Percentiles rank a stretch among this genome's conserved stretches.
Conservation (phyloP, 2,797 vertebrate genomes). For the Kryptopterus vitreolus region DNA sequence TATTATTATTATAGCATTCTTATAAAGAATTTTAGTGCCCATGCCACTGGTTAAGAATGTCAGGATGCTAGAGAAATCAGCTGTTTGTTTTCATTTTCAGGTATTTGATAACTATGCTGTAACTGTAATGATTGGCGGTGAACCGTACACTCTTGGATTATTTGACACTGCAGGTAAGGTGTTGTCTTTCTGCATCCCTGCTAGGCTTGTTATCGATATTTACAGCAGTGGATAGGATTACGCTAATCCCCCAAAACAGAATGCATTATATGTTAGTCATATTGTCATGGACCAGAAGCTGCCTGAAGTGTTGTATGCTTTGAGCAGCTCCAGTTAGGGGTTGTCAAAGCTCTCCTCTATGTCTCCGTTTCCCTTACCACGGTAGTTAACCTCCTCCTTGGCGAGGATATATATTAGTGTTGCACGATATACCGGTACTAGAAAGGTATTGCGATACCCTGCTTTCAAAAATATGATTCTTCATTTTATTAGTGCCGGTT, state of each 20-base stretch:
- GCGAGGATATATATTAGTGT: too few species aligned
- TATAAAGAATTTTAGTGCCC: too few species aligned
- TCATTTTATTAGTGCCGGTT: too few species aligned
- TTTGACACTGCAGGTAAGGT: constrained; percentile 79
- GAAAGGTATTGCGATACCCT: too few species aligned
- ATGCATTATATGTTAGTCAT: background rate
- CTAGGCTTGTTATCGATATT: background rate
- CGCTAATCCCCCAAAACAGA: background rate
- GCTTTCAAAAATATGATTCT: too few species aligned
- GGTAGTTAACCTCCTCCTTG: too few species aligned
- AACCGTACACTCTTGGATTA: constrained; percentile 78
- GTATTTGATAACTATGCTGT: constrained; percentile 83
- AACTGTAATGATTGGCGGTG: constrained; percentile 80
- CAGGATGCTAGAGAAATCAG: background rate
- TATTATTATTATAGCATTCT: background rate
- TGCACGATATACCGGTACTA: too few species aligned
- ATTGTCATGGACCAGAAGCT: background rate
- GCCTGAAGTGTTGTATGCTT: too few species aligned
- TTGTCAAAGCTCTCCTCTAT: too few species aligned
- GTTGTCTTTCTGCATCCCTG: background rate
- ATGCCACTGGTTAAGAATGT: background rate
- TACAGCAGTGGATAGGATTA: too few species aligned
- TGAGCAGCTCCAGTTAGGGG: too few species aligned
- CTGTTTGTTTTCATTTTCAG: constrained; percentile 53
- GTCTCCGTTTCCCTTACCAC: too few species aligned